Evolutionary conservation across 2,888 invertebrate genomes (phyloP).

Genomic region (Ophioninae sp.): DNA sequence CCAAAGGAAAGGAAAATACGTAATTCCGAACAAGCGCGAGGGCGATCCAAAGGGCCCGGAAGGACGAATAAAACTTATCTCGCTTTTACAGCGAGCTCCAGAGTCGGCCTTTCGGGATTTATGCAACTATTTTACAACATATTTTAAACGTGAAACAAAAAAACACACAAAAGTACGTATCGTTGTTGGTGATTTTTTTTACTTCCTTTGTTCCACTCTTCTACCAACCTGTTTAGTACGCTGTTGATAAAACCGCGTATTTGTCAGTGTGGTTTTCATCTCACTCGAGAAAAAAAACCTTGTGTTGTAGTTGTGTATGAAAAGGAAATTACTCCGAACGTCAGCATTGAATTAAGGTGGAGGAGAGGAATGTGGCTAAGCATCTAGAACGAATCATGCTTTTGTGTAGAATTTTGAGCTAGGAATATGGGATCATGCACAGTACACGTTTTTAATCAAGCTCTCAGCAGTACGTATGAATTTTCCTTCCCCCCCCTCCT

Average conservation of each 20-base stretch:
- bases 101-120: not conserved
- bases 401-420: not conserved
- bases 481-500: too few relatives aligned
- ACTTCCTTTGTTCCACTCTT: not conserved
- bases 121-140: not conserved
- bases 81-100: not conserved
- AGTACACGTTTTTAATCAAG: not conserved
- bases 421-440: conserved; percentile 11
- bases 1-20: conserved; percentile 19
- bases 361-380: not conserved
- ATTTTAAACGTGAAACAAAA: not conserved
- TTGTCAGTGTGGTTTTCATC: conserved; percentile 3
- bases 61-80: conserved; percentile 9
- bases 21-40: not conserved
- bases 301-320: not conserved
- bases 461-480: not conserved
- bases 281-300: not conserved
- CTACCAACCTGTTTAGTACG: conserved; percentile 9
- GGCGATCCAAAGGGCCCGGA: not conserved
- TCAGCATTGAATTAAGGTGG: not conserved
- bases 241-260: conserved; percentile 7
- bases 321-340: not conserved
- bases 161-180: not conserved
- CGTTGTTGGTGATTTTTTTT: not conserved
- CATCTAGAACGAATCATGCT: conserved; percentile 4